These are phyloP conservation scores for Limenitis arthemis DNA, from an alignment of 2,888 invertebrate species.

Conservation along the genomic window DNA sequence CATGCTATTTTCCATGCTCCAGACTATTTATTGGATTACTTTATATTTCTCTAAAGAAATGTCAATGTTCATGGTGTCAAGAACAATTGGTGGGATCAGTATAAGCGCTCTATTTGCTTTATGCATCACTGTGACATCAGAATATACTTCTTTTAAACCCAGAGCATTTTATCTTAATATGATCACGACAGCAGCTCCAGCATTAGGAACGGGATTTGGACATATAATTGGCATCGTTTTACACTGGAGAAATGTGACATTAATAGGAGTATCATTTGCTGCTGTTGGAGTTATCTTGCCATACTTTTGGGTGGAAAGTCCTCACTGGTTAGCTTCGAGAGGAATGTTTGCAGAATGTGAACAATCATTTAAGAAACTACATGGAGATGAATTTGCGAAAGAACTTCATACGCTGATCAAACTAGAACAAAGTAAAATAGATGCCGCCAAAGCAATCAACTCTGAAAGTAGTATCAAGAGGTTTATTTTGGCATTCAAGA, in stretches of 20 bases:
- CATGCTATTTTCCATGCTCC: neutral
- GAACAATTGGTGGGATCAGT: neutral
- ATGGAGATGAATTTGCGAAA: neutral
- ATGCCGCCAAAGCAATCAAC: neutral
- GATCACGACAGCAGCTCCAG: neutral
- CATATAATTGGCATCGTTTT: constrained; percentile 1
- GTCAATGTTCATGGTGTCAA: neutral
- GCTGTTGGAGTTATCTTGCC: neutral
- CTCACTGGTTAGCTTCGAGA: constrained; percentile 28
- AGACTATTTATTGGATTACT: neutral
- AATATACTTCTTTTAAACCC: constrained; percentile 1
- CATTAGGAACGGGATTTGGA: neutral
- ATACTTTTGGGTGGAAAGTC: constrained; percentile 28
- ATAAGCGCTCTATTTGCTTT: too few relatives aligned
- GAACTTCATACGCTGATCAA: constrained; percentile 8
- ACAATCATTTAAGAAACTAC: constrained; percentile 12
- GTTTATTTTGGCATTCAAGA: neutral
- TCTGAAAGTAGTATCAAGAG: neutral
- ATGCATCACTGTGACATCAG: neutral
- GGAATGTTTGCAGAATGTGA: constrained; percentile 29
- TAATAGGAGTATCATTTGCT: constrained; percentile 2
- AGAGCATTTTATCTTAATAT: neutral
- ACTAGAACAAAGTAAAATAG: constrained; percentile 3
- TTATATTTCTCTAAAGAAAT: neutral
- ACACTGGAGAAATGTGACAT: constrained; percentile 3